These are phyloP conservation scores for Macaria liturata DNA, from an alignment of 2,888 invertebrate species.

Conservation along the genomic window DNA sequence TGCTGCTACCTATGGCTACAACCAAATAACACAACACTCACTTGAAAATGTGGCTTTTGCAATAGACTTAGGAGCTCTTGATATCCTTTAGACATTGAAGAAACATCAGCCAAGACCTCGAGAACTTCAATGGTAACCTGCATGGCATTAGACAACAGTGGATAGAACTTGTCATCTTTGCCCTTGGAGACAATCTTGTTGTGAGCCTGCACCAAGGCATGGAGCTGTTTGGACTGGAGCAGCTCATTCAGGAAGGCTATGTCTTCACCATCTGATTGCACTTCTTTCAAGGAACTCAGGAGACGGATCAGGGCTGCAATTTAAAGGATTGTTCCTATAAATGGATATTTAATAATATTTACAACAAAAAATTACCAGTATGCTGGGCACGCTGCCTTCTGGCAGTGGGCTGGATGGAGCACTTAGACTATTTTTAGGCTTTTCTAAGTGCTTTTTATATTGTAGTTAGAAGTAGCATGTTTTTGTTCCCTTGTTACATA, in stretches of 20 bases:
- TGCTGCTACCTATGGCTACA: too few species aligned
- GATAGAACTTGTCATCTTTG: slow-evolving; percentile 92
- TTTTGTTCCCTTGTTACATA: too few species aligned
- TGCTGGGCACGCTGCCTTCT: too few species aligned
- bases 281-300: slow-evolving; percentile 91
- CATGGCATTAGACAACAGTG: slow-evolving; percentile 92
- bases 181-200: slow-evolving; percentile 93
- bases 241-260: slow-evolving; percentile 92
- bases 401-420: too few species aligned
- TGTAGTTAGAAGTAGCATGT: too few species aligned
- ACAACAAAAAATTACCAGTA: too few species aligned
- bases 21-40: slow-evolving; percentile 50
- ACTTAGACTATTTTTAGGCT: too few species aligned
- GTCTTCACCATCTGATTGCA: slow-evolving; percentile 92
- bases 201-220: slow-evolving; percentile 95
- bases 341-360: too few species aligned
- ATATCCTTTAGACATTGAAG: slow-evolving; percentile 88
- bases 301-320: slow-evolving; percentile 89
- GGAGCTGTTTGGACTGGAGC: slow-evolving; percentile 93
- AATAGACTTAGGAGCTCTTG: slow-evolving; percentile 91
- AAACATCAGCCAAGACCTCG: slow-evolving; percentile 87
- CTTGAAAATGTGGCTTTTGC: slow-evolving; percentile 94
- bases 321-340: too few species aligned
- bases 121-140: slow-evolving; percentile 92
- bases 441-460: too few species aligned